Evolutionary conservation across 2,113 vertebrate species (phyloP), one percentile per base, ranked within the genome.

Genomic region (Phycodurus eques): DNA sequence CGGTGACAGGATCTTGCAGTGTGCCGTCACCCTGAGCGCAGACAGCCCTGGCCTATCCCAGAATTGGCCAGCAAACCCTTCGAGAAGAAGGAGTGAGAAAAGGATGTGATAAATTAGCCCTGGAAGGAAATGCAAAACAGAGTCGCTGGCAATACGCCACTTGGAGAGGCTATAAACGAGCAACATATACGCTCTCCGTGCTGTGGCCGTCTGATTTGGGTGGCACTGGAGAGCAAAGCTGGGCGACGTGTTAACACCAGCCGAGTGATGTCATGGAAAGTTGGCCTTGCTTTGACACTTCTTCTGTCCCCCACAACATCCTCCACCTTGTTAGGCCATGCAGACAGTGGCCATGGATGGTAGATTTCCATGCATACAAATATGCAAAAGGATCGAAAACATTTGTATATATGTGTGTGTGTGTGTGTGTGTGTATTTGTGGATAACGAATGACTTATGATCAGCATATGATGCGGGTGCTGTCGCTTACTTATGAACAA

Each of bases 241-340:
- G 65, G 19, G 75, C 46, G 20, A 72, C 35, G 67, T 56, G 53
- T 73, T 88, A 82, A 89, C 85, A 74, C 83, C 85, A 85, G 71
- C 81, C 73, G 74, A 83, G 65, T 87, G 80, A 92, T 88, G 87
- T 90, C 85, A 87, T 92, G 87, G 89, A 92, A 92, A 88, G 77
- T 77, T 83, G 64, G 68, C 56, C 67, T 59, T 68, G 73, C 79
- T 80, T 80, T 14, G 22, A 11, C 39, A 22, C 59, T 35, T 56
- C 1, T 10, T 44, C 35, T 27, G 44, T 2, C 31, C 57, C 33
- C 31, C 31, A 15, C 31, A 61, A 31, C 12, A 44, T 56, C 51
- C 15, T 61, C 66, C 22, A 8, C 65, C 69, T 69, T 72, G 71
- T 73, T 76, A 68, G 71, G 72, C 73, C 77, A 71, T 1, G 27